These are phyloP conservation scores for Poeciliopsis paucimaculata DNA, from an alignment of 2,797 vertebrate genomes.

Conservation along the genomic window DNA sequence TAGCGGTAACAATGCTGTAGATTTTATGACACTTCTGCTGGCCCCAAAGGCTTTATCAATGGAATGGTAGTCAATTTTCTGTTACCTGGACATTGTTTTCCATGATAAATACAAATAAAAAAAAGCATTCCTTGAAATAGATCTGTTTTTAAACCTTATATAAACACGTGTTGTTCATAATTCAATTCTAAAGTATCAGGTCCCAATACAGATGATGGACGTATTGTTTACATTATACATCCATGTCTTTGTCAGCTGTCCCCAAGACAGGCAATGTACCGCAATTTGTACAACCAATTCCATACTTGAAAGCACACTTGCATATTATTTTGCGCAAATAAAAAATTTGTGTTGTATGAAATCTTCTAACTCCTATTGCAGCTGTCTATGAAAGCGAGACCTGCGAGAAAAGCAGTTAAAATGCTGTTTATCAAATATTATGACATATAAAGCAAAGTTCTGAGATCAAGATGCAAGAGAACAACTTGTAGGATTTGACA, in stretches of 20 bases:
- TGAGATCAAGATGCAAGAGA: background rate
- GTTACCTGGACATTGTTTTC: background rate
- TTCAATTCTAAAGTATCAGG: background rate
- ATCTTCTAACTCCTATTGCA: background rate
- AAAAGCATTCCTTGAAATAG: background rate
- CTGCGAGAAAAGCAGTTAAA: background rate
- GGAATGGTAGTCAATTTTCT: background rate
- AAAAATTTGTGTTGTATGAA: background rate
- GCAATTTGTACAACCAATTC: background rate
- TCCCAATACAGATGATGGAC: background rate
- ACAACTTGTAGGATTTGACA: background rate
- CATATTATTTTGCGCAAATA: background rate
- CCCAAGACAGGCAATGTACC: too few species aligned
- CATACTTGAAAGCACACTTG: background rate
- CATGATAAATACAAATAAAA: background rate
- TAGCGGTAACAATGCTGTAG: background rate
- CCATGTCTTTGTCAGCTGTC: background rate
- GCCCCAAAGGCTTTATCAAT: background rate
- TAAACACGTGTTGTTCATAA: background rate
- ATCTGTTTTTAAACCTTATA: background rate
- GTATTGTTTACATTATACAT: background rate
- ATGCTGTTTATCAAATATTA: background rate
- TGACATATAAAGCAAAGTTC: background rate
- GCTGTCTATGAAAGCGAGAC: background rate
- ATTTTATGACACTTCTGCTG: background rate